Base-by-base conservation (phyloP, 2,797 vertebrate species). In the Rhincodon typus region DNA sequence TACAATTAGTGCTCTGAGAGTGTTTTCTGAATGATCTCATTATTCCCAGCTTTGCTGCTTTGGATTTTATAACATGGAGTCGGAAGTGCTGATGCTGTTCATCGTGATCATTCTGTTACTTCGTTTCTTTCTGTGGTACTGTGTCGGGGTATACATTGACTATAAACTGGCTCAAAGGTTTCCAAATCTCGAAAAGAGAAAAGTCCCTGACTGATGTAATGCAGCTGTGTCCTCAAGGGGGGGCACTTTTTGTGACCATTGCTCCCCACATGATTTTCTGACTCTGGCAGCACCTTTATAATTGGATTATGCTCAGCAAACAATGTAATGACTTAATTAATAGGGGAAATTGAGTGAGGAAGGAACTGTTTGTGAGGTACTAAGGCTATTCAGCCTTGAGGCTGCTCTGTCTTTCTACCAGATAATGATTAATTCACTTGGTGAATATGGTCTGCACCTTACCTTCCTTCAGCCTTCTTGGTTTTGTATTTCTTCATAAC, bases 81-180 rank as follows among this genome's bases (percentile, higher is more conserved):
- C 98, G 1, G 97, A 97, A 91, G 96, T 97, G 88, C 97, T 99
- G 96, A 88, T 98, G 97, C 96, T 97, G 96, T 96, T 98, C 84
- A 96, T 99, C 95, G 96, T 98, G 79, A 38, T 97, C 88, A 97
- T 98, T 95, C 96, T 98, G 96, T 94, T 98, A 93, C 97, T 97
- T 0, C 97, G 98, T 74, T 97, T 98, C 96, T 21, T 98, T 94
- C 95, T 98, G 94, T 98, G 98, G 98, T 97, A 98, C 96, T 98
- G 97, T 88, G 96, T 98, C 1, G 98, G 97, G 57, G 90, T 97
- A 96, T 96, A 97, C 79, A 96, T 98, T 53, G 97, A 98, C 95
- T 96, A 97, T 34, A 98, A 97, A 96, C 72, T 98, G 96, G 97
- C 98, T 46, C 97, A 21, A 96, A 97, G 96, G 90, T 97, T 95